Conservation (phyloP, 2,113 vertebrate species). For the Chinchilla lanigera region DNA sequence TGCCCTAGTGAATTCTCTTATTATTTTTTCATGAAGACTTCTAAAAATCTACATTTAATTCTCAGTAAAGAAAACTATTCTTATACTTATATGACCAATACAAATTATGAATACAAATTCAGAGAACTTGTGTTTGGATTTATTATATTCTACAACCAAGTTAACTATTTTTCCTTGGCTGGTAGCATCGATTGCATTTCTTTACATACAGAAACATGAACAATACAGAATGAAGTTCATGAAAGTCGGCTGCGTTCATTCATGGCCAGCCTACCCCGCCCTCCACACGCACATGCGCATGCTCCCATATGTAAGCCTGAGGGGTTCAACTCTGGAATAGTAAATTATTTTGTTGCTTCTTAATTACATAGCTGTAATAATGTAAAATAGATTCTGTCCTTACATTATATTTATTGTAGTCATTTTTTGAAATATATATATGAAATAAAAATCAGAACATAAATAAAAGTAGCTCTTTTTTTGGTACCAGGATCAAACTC, state of each 20-base stretch:
- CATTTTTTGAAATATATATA: not conserved
- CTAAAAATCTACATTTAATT: slow-evolving; percentile 38
- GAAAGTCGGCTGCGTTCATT: not conserved
- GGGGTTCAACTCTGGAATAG: not conserved
- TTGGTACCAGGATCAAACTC: not conserved
- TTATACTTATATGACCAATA: not conserved
- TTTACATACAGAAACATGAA: not conserved
- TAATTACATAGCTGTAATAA: not conserved
- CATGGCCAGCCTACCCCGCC: not conserved
- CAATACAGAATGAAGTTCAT: not conserved
- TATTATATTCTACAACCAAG: not conserved
- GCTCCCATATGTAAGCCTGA: not conserved
- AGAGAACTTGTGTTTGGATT: not conserved
- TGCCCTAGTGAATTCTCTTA: not conserved
- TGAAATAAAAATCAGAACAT: not conserved
- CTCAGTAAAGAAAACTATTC: slow-evolving; percentile 26
- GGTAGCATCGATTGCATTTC: not conserved
- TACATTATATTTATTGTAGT: not conserved
- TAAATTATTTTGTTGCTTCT: not conserved
- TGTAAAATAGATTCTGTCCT: not conserved
- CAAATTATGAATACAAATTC: not conserved
- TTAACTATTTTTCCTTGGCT: not conserved
- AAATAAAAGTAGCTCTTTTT: not conserved
- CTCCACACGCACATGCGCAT: no score
- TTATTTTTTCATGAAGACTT: slow-evolving; percentile 12